Evolutionary conservation across 1,140 invertebrate species (phyloP).

Genomic region (Drosophila bocqueti): DNA sequence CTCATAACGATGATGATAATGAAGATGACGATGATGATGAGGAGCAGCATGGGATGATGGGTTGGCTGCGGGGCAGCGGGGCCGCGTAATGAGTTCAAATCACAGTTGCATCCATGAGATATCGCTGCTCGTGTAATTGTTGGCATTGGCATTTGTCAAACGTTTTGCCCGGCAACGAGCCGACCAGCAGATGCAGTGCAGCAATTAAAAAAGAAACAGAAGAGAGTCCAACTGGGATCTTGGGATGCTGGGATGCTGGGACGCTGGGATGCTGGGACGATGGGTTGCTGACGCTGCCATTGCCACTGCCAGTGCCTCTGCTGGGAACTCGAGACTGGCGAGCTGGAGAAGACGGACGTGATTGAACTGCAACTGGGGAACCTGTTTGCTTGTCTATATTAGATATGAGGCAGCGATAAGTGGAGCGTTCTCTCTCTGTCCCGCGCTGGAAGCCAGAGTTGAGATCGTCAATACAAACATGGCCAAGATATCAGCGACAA

Average conservation of each 20-base stretch:
- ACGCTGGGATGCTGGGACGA: slow-evolving; percentile 35
- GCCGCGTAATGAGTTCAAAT: slow-evolving; percentile 77
- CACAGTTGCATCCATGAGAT: slow-evolving; percentile 56
- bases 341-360: slow-evolving; percentile 56
- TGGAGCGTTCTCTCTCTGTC: slow-evolving; percentile 68
- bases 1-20: slow-evolving; percentile 36
- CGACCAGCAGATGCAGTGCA: slow-evolving; percentile 70
- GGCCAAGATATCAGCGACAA: slow-evolving; percentile 82
- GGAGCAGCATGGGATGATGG: slow-evolving; percentile 21
- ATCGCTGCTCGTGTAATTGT: slow-evolving; percentile 76
- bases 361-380: slow-evolving; percentile 78
- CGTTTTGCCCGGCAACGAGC: slow-evolving; percentile 59
- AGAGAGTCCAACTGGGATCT: slow-evolving; percentile 47
- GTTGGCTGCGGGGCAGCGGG: slow-evolving; percentile 31
- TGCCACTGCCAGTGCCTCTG: slow-evolving; percentile 6
- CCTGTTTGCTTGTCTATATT: slow-evolving; percentile 83
- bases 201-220: slow-evolving; percentile 69
- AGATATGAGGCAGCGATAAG: slow-evolving; percentile 83
- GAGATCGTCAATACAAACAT: slow-evolving; percentile 82
- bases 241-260: slow-evolving; percentile 34
- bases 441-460: slow-evolving; percentile 52
- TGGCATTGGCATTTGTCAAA: slow-evolving; percentile 81
- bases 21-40: slow-evolving; percentile 21
- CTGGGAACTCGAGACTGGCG: slow-evolving; percentile 42
- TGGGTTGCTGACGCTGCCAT: slow-evolving; percentile 11